Conservation (phyloP, 2,113 vertebrate genomes). For the Ginglymostoma cirratum region DNA sequence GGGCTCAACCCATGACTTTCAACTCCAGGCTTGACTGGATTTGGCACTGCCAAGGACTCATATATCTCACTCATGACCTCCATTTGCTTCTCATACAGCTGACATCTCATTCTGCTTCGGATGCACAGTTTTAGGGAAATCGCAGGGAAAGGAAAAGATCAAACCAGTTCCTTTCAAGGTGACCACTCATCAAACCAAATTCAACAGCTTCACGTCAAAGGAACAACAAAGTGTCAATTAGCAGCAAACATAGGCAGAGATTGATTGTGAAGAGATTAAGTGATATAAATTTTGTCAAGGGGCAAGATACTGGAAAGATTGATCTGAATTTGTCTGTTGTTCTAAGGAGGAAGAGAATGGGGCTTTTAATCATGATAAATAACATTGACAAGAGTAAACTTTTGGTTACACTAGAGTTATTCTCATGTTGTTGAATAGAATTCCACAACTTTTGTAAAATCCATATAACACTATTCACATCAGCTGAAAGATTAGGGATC, state of each 20-base stretch:
- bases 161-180: not conserved
- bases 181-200: not conserved
- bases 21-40: not conserved
- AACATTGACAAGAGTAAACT: not conserved
- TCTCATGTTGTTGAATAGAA: not conserved
- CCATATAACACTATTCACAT: not conserved
- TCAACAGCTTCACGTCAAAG: not conserved
- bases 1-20: not conserved
- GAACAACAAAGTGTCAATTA: not conserved
- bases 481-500: not conserved
- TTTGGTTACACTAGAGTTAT: not conserved
- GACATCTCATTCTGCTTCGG: not conserved
- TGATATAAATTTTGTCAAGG: not conserved
- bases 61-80: not conserved
- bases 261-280: not conserved
- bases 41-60: not conserved
- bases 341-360: not conserved
- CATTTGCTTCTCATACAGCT: not conserved
- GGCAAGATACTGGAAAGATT: not conserved
- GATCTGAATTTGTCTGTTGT: not conserved
- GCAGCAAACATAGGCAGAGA: not conserved
- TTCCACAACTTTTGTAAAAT: not conserved
- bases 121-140: not conserved
- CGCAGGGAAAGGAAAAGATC: not conserved
- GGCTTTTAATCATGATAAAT: not conserved